Conservation (phyloP, 2,113 vertebrate genomes). For the Corythornis madagascariensis region DNA sequence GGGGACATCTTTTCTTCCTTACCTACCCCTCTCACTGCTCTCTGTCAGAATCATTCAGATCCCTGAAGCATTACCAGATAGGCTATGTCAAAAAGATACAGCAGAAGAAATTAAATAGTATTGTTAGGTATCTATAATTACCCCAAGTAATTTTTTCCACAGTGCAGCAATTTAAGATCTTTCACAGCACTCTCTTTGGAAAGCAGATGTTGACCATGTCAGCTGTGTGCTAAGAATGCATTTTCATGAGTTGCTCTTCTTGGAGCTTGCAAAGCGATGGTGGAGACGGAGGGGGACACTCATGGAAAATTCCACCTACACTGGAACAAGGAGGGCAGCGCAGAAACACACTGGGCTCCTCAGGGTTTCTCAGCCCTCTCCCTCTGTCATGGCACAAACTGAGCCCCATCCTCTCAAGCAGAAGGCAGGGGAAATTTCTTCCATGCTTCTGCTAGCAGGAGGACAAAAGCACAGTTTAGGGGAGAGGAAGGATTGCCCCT, state of each 20-base stretch:
- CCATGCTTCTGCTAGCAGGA: not conserved
- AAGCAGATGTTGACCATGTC: conserved; percentile 72
- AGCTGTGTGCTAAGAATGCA: conserved; percentile 69
- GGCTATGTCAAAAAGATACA: not conserved
- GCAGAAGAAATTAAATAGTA: conserved; percentile 64
- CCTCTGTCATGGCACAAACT: not conserved
- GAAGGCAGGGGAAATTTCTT: not conserved
- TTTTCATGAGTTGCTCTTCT: conserved; percentile 61
- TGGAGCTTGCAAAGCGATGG: not conserved
- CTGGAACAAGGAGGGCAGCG: not conserved
- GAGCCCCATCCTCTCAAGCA: not conserved
- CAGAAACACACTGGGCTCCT: not conserved
- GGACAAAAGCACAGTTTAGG: not conserved
- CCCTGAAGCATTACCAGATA: conserved; percentile 17
- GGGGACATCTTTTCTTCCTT: not conserved
- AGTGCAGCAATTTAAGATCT: conserved; percentile 61
- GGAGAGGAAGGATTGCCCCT: not conserved
- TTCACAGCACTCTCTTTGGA: conserved; percentile 54
- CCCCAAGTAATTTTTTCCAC: conserved; percentile 32
- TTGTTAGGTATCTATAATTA: conserved; percentile 68
- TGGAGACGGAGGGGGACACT: not conserved
- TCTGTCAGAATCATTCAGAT: conserved; percentile 30
- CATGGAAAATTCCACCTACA: conserved; percentile 54
- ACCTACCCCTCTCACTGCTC: conserved; percentile 12
- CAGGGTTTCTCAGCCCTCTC: not conserved